Conservation (phyloP, 2,888 invertebrate species). For the Tenthredo mesomela region DNA sequence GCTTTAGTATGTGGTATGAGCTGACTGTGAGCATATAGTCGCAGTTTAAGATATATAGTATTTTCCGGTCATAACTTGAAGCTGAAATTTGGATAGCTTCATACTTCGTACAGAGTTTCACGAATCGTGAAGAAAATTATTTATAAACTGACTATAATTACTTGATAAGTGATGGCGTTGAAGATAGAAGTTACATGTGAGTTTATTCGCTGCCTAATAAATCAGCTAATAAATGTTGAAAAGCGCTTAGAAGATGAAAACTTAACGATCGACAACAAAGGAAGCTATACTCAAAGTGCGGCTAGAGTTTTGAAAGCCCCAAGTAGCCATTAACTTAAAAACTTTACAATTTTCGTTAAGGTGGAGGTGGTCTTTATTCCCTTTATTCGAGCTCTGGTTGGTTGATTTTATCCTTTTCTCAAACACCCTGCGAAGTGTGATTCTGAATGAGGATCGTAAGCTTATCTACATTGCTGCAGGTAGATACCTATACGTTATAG, state of each 20-base stretch:
- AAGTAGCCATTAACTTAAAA: conserved; percentile 33
- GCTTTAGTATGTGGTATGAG: not conserved
- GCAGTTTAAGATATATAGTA: not conserved
- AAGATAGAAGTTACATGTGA: not conserved
- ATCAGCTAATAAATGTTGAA: conserved; percentile 22
- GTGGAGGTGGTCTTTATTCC: not conserved
- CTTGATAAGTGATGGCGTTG: not conserved
- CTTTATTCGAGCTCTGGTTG: not conserved
- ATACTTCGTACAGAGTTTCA: not conserved
- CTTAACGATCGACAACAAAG: not conserved
- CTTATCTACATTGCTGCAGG: conserved; percentile 16
- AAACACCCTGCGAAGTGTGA: not conserved
- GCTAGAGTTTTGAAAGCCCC: conserved; percentile 13
- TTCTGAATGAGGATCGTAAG: not conserved
- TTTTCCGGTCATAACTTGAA: not conserved
- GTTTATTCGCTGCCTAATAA: not conserved
- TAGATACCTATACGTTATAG: conserved; percentile 3
- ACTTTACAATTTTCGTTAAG: conserved; percentile 24
- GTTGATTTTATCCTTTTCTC: conserved; percentile 1
- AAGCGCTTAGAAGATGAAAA: not conserved
- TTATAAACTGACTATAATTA: not conserved
- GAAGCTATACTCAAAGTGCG: not conserved
- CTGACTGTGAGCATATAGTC: not conserved
- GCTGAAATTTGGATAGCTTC: not conserved
- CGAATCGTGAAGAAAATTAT: not conserved